phyloP scores from a whole-genome alignment of 64 coral and sea anemone species.

The Cladopsammia gracilis region DNA sequence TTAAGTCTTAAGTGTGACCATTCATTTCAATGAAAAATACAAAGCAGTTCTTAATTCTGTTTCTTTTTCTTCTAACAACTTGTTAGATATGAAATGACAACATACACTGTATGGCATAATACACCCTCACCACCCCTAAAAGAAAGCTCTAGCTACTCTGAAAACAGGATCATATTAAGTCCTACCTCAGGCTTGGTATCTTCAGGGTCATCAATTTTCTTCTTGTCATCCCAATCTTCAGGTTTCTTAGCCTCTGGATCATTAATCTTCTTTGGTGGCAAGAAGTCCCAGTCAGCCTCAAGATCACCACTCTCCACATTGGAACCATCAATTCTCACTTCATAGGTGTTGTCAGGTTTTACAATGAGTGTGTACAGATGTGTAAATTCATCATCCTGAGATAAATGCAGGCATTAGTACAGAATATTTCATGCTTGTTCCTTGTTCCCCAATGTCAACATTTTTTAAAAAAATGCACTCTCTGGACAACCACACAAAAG shows the following conservation, averaged over 20 bases:
- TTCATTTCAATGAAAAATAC: no score
- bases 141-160: no score
- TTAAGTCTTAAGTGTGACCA: no score
- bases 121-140: no score
- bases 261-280: slow-evolving; percentile 89
- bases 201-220: slow-evolving; percentile 96
- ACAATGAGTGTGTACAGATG: slow-evolving; percentile 96
- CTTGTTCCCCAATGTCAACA: not conserved
- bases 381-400: slow-evolving; percentile 97
- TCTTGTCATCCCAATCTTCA: slow-evolving; percentile 98
- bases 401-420: not conserved
- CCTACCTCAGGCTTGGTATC: slow-evolving; percentile 98
- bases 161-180: no score
- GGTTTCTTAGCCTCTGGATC: slow-evolving; percentile 97
- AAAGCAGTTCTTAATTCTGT: no score
- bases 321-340: slow-evolving; percentile 80
- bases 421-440: not conserved
- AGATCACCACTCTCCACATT: slow-evolving; percentile 86
- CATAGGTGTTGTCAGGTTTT: slow-evolving; percentile 86
- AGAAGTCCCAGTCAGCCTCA: slow-evolving; percentile 90
- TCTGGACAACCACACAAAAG: no score
- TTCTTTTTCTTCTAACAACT: no score
- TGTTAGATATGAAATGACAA: no score
- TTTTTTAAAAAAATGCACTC: no score
- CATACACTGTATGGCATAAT: no score